Evolutionary conservation across 2,113 vertebrate species (phyloP), one percentile per base, ranked within the genome.

Genomic region (Crotalus tigris): DNA sequence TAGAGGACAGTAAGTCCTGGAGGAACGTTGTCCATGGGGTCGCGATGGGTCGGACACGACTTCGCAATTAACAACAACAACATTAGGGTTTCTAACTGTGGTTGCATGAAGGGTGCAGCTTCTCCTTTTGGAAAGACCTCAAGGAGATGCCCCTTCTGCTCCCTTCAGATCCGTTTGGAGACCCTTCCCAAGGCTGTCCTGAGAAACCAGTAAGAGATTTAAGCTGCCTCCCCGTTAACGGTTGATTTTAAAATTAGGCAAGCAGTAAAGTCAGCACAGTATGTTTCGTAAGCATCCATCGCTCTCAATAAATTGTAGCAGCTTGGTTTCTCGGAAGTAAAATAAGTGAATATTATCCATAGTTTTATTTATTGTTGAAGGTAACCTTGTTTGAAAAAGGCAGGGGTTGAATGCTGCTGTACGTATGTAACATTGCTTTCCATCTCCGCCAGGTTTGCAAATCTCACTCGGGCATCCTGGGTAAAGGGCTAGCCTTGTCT

Each of bases 401-500:
- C 8, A 53, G 2, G 91, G 93, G 24, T 39, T 89, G 19, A 90
- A 29, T 39, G 87, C 24, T 94, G n/a, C 94, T 94, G 0, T 39
- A 90, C 64, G 61, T 0, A 12, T 91, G 0, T 54, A 93, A 29
- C 91, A 0, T 94, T 93, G 33, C 2, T 96, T 7, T 97, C 92
- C 91, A 58, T 49, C 2, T 1, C 46, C 26, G 93, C 94, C 92
- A 99, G 99, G 99, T 99, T 90, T 99, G 99, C 95, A 99, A 99
- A 96, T 97, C 99, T 92, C 99, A 99, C 96, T 98, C 98, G 0
- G 99, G 99, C 55, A 99, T 99, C 96, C 98, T 99, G 91, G 99
- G 99, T 51, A 99, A 99, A 94, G 99, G 99, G 21, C 97, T 99
- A 96, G 99, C 99, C 59, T 97, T 99, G 4, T 99, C 99, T 95